A percentile compares a stretch with the other conserved stretches of the same genome.
Conservation (phyloP, 2,113 vertebrate species). For the Brachyistius frenatus region DNA sequence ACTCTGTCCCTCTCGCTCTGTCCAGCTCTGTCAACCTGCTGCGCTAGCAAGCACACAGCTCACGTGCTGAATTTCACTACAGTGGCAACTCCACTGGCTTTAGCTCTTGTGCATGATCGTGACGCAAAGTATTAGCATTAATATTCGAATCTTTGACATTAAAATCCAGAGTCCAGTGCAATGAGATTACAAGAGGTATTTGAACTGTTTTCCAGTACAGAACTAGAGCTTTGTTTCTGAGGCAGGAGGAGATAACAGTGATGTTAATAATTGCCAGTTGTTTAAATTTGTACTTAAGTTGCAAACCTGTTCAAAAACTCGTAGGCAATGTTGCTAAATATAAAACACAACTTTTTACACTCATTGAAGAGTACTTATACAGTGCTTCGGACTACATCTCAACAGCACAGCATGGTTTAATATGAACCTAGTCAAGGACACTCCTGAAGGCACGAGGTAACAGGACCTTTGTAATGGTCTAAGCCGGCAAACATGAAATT, state of each 20-base stretch:
- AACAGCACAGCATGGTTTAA: background rate
- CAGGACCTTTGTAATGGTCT: conserved; percentile 25
- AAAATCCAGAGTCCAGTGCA: background rate
- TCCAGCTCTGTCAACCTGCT: conserved; percentile 68
- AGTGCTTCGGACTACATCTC: background rate
- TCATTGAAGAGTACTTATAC: background rate
- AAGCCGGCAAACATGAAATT: conserved; percentile 45
- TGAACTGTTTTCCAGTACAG: conserved; percentile 11
- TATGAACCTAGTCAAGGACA: conserved; percentile 30
- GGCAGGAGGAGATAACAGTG: conserved; percentile 2
- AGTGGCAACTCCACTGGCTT: conserved; percentile 13
- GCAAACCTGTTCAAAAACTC: no score
- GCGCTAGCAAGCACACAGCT: conserved; percentile 44
- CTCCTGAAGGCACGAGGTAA: conserved; percentile 43
- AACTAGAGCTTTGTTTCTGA: conserved; percentile 16
- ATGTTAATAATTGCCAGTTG: conserved; percentile 35
- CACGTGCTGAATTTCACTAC: conserved; percentile 57
- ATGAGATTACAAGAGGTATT: background rate
- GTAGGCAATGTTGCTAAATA: no score
- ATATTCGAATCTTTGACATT: conserved; percentile 20
- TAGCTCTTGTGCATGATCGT: conserved; percentile 9
- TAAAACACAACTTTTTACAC: no score
- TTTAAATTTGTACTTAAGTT: background rate
- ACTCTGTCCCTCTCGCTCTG: conserved; percentile 77
- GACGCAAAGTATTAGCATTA: conserved; percentile 20